These are phyloP conservation scores for Aphyosemion australe DNA, from an alignment of 2,113 vertebrate genomes.

Conservation along the genomic window DNA sequence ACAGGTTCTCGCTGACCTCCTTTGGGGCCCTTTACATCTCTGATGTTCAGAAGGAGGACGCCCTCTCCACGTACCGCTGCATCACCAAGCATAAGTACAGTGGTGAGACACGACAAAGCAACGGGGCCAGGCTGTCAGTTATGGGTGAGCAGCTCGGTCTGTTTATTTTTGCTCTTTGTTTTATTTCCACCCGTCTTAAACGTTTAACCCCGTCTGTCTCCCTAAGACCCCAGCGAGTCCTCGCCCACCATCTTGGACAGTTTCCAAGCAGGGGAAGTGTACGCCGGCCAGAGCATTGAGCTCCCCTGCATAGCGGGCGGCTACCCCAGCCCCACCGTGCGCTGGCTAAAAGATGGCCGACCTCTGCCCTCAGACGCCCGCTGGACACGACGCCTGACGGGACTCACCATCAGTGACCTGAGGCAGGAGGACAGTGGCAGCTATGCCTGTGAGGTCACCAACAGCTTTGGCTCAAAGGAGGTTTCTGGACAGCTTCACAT, in stretches of 20 bases:
- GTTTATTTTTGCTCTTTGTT: background rate
- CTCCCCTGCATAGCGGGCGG: slow-evolving; percentile 94
- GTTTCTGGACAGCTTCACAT: slow-evolving; percentile 91
- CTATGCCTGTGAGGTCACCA: slow-evolving; percentile 97
- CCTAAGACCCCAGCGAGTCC: slow-evolving; percentile 89
- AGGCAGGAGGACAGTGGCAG: slow-evolving; percentile 93
- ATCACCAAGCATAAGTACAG: slow-evolving; percentile 99
- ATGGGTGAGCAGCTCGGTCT: slow-evolving; percentile 83
- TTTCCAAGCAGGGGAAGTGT: slow-evolving; percentile 91
- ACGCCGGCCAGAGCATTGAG: slow-evolving; percentile 86
- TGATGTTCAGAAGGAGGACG: slow-evolving; percentile 98
- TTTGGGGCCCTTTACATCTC: slow-evolving; percentile 98
- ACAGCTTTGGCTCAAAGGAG: slow-evolving; percentile 96
- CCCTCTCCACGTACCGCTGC: slow-evolving; percentile 97
- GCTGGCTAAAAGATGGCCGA: slow-evolving; percentile 96
- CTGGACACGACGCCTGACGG: slow-evolving; percentile 91
- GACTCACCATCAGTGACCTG: slow-evolving; percentile 92
- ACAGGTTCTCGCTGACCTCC: slow-evolving; percentile 93
- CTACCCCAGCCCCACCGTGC: slow-evolving; percentile 92
- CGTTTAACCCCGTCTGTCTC: background rate
- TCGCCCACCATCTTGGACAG: slow-evolving; percentile 93
- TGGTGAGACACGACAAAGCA: slow-evolving; percentile 97
- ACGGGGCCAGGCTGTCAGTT: slow-evolving; percentile 94
- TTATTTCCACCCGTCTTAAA: background rate
- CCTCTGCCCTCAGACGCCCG: slow-evolving; percentile 90